Conservation (phyloP, 2,797 vertebrate species). For the Coregonus sp. region DNA sequence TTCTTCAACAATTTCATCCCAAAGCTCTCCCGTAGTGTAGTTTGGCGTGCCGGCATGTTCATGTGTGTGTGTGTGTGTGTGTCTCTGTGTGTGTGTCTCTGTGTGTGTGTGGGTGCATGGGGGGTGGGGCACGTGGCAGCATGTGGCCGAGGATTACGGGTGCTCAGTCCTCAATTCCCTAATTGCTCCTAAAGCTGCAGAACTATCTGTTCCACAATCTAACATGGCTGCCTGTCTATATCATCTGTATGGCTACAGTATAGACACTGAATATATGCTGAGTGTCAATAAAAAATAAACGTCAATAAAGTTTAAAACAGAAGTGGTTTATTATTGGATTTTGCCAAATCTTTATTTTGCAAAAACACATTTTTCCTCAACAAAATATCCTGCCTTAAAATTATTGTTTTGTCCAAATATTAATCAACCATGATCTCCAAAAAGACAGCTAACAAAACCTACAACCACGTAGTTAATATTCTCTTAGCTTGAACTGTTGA, state of each 20-base stretch:
- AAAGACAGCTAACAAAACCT: not conserved
- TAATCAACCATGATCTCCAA: not conserved
- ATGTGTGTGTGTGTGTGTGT: not conserved
- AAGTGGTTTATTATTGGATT: not conserved
- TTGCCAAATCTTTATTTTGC: not conserved
- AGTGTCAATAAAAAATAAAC: not conserved
- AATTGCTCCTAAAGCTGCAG: constrained; percentile 68
- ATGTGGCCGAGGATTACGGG: constrained; percentile 65
- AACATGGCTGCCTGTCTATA: constrained; percentile 9
- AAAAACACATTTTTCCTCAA: not conserved
- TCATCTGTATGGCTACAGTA: constrained; percentile 25
- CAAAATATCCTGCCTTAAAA: not conserved
- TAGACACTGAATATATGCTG: not conserved
- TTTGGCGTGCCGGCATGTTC: not conserved
- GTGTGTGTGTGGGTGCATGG: not conserved
- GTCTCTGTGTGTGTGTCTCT: not conserved
- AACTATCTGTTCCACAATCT: constrained; percentile 50
- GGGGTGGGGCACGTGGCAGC: constrained; percentile 50
- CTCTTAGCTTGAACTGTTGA: not conserved
- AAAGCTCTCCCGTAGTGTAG: not conserved
- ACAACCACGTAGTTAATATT: not conserved
- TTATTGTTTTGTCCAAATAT: not conserved
- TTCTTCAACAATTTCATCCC: not conserved
- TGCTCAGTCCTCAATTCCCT: constrained; percentile 72
- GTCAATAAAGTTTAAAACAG: not conserved